Evolutionary conservation across 2,888 invertebrate genomes (phyloP).

Genomic region (Ochropacha duplaris): DNA sequence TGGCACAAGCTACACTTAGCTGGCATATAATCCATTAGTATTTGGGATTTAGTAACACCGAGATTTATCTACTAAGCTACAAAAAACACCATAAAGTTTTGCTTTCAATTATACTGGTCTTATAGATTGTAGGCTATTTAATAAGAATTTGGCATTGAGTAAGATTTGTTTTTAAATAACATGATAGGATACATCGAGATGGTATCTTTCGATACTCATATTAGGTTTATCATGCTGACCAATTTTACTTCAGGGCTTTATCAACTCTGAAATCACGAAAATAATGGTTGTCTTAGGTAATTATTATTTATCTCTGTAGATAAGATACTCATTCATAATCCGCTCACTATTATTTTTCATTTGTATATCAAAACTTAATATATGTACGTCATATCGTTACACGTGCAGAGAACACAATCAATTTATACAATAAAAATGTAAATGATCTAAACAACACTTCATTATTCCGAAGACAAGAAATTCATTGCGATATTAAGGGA

Average conservation of each 20-base stretch:
- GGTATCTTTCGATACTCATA: too few species aligned
- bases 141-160: too few species aligned
- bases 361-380: background rate
- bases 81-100: conserved; percentile 35
- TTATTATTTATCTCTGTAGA: too few species aligned
- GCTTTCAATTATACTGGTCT: conserved; percentile 18
- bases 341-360: background rate
- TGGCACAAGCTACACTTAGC: conserved; percentile 61
- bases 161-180: too few species aligned
- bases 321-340: background rate
- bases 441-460: conserved; percentile 26
- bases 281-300: too few species aligned
- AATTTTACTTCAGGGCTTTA: too few species aligned
- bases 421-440: conserved; percentile 29
- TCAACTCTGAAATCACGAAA: too few species aligned
- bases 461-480: conserved; percentile 28
- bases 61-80: conserved; percentile 56
- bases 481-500: conserved; percentile 32
- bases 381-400: background rate
- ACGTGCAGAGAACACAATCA: background rate
- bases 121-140: background rate
- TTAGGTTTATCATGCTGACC: too few species aligned
- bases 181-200: too few species aligned
- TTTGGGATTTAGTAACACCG: conserved; percentile 56
- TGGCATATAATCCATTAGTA: conserved; percentile 70